These are phyloP conservation scores for Misgurnus anguillicaudatus DNA, from an alignment of 2,113 vertebrate genomes.

Conservation along the genomic window DNA sequence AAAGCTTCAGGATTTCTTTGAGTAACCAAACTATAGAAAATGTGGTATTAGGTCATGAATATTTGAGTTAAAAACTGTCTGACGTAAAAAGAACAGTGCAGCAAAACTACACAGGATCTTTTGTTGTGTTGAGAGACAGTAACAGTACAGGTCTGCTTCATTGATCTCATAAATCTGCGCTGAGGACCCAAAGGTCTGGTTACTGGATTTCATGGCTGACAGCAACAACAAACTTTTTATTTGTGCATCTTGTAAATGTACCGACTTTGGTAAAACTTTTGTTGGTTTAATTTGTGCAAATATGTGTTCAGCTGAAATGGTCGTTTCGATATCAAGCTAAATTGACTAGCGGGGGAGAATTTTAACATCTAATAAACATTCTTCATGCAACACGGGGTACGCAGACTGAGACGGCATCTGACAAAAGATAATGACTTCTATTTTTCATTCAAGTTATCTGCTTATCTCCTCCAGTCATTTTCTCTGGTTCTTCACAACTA, in stretches of 20 bases:
- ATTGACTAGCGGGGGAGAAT: background rate
- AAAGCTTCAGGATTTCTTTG: background rate
- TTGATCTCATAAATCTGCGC: background rate
- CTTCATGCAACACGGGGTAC: background rate
- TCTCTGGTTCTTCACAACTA: too few species aligned
- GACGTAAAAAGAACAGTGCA: background rate
- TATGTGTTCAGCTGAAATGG: background rate
- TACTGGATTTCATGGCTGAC: slow-evolving; percentile 32
- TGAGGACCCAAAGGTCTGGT: slow-evolving; percentile 16
- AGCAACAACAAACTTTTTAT: slow-evolving; percentile 13
- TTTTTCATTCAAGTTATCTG: background rate
- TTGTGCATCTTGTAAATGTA: background rate
- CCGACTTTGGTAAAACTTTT: background rate
- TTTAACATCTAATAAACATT: background rate
- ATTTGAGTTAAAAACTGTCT: background rate
- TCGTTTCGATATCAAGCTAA: slow-evolving; percentile 2
- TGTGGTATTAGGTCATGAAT: background rate
- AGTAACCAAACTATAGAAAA: background rate
- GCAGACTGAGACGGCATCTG: background rate
- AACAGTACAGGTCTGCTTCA: background rate
- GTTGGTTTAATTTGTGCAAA: background rate
- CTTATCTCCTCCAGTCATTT: background rate
- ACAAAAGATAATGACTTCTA: background rate
- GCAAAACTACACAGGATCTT: background rate
- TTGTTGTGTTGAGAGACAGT: background rate